Percentiles rank a stretch among this genome's conserved stretches.
These are phyloP conservation scores for Dasysyrphus tricinctus DNA, from an alignment of 2,888 invertebrate species.

Conservation along the genomic window DNA sequence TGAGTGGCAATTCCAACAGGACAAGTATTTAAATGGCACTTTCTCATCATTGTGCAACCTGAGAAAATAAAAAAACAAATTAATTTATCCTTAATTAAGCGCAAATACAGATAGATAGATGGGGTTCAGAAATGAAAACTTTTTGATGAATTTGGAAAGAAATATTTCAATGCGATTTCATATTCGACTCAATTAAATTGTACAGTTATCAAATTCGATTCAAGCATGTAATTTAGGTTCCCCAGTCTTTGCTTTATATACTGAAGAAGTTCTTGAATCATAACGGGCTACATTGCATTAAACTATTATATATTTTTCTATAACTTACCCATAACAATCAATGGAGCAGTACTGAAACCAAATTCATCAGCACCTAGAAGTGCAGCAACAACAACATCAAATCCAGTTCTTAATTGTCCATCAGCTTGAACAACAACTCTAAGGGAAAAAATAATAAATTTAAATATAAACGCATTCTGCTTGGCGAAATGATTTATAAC, in stretches of 20 bases:
- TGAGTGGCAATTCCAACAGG: conserved; percentile 99
- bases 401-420: conserved; percentile 97
- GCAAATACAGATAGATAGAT: too few relatives aligned
- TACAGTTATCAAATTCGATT: too few relatives aligned
- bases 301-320: background rate
- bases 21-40: conserved; percentile 99
- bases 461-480: conserved; percentile 78
- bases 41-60: conserved; percentile 99
- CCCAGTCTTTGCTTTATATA: too few relatives aligned
- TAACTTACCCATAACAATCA: conserved; percentile 93
- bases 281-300: too few relatives aligned
- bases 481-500: conserved; percentile 78
- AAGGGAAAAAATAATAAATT: conserved; percentile 78
- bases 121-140: too few relatives aligned
- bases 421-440: conserved; percentile 98
- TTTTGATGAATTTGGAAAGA: too few relatives aligned
- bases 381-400: conserved; percentile 98
- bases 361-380: conserved; percentile 99
- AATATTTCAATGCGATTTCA: too few relatives aligned
- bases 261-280: too few relatives aligned
- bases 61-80: background rate
- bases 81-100: too few relatives aligned
- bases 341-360: conserved; percentile 98
- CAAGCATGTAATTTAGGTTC: too few relatives aligned
- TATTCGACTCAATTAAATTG: too few relatives aligned